Conservation (phyloP, 2,797 vertebrate species). For the Phalanger gymnotis region DNA sequence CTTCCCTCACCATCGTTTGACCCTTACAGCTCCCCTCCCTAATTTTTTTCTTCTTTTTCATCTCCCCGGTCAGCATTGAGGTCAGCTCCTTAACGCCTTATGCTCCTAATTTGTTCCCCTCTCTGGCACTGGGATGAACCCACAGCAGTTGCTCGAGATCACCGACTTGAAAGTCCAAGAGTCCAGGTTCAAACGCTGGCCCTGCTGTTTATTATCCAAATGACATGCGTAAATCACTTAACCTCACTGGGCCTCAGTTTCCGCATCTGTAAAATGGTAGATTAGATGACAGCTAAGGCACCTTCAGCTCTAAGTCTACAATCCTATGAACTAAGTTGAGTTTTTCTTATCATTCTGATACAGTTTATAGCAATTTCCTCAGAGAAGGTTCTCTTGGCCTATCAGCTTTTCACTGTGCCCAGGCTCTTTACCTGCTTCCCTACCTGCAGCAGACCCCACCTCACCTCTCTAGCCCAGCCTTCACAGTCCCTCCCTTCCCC, state of each 20-base stretch:
- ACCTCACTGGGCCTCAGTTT: not conserved
- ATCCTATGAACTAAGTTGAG: not conserved
- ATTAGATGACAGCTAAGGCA: not conserved
- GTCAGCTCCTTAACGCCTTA: not conserved
- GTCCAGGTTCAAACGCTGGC: not conserved
- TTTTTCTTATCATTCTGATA: not conserved
- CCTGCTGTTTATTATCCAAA: not conserved
- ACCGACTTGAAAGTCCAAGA: not conserved
- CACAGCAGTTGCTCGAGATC: not conserved
- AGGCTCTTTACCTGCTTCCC: not conserved
- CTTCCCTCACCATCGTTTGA: not conserved
- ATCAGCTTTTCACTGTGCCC: not conserved
- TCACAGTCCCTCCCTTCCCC: not conserved
- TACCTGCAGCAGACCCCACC: not conserved
- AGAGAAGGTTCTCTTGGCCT: fast-evolving
- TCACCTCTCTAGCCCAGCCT: conserved; percentile 31
- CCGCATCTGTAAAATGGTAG: not conserved
- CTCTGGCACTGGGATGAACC: not conserved
- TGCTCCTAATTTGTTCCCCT: not conserved
- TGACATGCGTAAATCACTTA: not conserved
- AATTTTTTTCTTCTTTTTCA: not conserved
- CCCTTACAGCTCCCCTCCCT: not conserved
- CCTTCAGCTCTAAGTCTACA: fast-evolving
- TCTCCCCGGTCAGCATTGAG: not conserved
- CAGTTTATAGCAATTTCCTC: not conserved